Evolutionary conservation across 2,888 invertebrate genomes (phyloP), one percentile per base, ranked within the genome.

Genomic region (Lepetodrilus schrolli): DNA sequence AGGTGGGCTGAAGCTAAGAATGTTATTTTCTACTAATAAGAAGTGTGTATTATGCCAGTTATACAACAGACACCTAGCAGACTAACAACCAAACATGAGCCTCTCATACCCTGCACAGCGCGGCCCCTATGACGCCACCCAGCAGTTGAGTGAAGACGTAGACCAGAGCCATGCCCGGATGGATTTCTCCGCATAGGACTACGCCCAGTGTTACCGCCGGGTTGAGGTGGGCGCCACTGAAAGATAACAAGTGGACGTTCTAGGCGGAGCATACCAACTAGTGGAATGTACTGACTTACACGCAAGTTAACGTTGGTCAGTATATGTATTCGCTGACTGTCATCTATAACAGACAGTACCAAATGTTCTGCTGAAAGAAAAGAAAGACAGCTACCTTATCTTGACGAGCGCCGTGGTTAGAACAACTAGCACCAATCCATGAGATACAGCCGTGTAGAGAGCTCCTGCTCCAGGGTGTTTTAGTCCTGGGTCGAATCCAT

Each of bases 211-310:
- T 90, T 8, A 91, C 91, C 0, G 89, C 91, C 1, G 91, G 91
- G 78, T 91, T 91, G 75, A 91, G 87, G 78, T 91, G 91, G 10
- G 89, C 91, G 8, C 91, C 91, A 77, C 91, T 91, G 79, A 17
- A 43, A 43, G n/a, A 43, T 10, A 5, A n/a, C n/a, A n/a, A n/a
- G n/a, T n/a, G n/a, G n/a, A n/a, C n/a, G n/a, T n/a, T n/a, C n/a
- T n/a, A n/a, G n/a, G n/a, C n/a, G n/a, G n/a, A n/a, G n/a, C n/a
- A n/a, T n/a, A n/a, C n/a, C n/a, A n/a, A n/a, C n/a, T n/a, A n/a
- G n/a, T 26, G 23, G 37, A 8, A 23, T 26, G 37, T 20, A 7
- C 13, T 5, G 4, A 37, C 36, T 36, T 37, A 30, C 47, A 69
- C 47, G 37, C 69, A 69, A 23, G 30, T 34, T 49, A 20, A 36